Base-by-base conservation (phyloP, 2,888 invertebrate genomes). In the Cryptocheilus praepositus region DNA sequence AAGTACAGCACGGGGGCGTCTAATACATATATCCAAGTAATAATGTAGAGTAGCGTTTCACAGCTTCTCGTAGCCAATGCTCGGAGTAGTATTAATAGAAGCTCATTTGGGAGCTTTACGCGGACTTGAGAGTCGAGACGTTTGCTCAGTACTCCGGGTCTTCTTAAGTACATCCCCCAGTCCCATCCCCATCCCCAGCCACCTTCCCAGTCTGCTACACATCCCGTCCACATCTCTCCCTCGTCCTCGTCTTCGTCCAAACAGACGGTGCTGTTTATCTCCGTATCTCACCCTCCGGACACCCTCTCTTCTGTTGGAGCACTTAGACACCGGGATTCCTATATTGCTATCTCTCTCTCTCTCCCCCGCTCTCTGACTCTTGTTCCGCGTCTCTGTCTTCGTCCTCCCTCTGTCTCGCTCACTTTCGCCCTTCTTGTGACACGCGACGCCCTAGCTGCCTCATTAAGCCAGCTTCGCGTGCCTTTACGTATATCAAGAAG, bases 261-360 rank as follows among this genome's bases (percentile, higher is more conserved):
- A 64, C 68, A 74, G 67, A 73, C 61, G 64, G 59, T 62, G 64
- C 75, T 80, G 75, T 79, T 81, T 83, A 77, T 79, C 80, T 75
- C 71, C 65, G 66, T 65, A 69, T 72, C 71, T 76, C 73, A 71
- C 67, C 74, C 73, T 64, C 74, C 61, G 63, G 61, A 49, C 36
- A 36, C 36, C 36, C 36, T 36, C 36, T 36, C 36, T 36, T 36
- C 36, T 36, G 11, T 7, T 22, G 44, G 63, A 64, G 70, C 59
- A 68, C 67, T 75, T 62, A 69, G 62, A 60, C 64, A 67, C 62
- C 45, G 64, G 46, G 36, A 36, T 36, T 36, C 36, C 36, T 36
- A 36, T 36, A 36, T 36, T 36, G 36, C 36, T 36, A 2, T 36
- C 36, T 36, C 36, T 36, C 36, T 36, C 36, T 36, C 36, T 36